A percentile compares a stretch with the other conserved stretches of the same genome.
Conservation (phyloP, 2,113 vertebrate genomes). For the Artemisiospiza belli region DNA sequence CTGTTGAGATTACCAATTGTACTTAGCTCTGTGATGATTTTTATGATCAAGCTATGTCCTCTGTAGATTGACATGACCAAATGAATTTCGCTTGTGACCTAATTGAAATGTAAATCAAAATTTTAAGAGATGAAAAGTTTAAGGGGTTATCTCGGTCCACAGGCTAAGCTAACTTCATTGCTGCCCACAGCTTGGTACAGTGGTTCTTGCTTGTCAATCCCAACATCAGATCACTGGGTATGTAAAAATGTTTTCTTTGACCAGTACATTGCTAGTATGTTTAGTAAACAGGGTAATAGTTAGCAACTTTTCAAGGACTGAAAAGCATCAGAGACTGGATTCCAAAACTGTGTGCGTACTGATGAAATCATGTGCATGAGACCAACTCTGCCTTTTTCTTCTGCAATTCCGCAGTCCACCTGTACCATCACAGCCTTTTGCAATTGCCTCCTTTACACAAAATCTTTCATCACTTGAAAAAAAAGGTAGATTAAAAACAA, state of each 20-base stretch:
- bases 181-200: background rate
- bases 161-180: background rate
- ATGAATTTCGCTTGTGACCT: conserved; percentile 41
- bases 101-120: conserved; percentile 19
- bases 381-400: background rate
- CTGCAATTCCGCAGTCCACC: background rate
- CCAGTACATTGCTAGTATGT: background rate
- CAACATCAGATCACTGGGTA: background rate
- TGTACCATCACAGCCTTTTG: background rate
- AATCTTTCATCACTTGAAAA: background rate
- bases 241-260: background rate
- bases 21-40: conserved; percentile 19
- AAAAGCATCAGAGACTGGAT: background rate
- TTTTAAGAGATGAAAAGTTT: conserved; percentile 39
- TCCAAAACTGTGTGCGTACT: background rate
- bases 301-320: background rate
- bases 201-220: background rate
- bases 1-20: conserved; percentile 19
- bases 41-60: conserved; percentile 38
- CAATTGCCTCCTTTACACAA: background rate
- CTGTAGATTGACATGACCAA: conserved; percentile 24
- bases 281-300: conserved; percentile 30
- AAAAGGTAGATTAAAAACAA: background rate
- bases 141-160: conserved; percentile 1
- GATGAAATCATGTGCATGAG: background rate